Conservation (phyloP, 2,113 vertebrate species). For the Tetraodon nigroviridis region DNA sequence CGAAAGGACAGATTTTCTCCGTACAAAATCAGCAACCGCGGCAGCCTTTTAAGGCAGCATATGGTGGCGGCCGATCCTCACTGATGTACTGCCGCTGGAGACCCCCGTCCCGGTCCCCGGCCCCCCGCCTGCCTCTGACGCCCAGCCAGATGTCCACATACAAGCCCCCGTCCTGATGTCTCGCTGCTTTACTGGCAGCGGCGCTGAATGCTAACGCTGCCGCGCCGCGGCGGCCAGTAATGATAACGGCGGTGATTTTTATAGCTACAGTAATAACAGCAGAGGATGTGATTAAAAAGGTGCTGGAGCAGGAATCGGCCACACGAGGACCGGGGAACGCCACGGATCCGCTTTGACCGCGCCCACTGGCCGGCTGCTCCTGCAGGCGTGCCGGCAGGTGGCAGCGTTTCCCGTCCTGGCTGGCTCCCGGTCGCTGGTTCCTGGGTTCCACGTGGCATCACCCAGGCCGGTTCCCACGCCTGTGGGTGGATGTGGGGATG, state of each 20-base stretch:
- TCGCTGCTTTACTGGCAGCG: constrained; percentile 52
- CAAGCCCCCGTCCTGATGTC: constrained; percentile 38
- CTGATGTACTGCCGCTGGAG: constrained; percentile 60
- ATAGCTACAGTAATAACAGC: constrained; percentile 50
- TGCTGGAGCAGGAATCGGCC: constrained; percentile 42
- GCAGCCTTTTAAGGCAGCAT: constrained; percentile 65
- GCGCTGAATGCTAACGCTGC: constrained; percentile 36
- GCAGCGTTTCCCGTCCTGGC: too few species aligned
- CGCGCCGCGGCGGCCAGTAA: constrained; percentile 28
- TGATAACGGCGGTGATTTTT: constrained; percentile 46
- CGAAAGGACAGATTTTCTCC: not conserved
- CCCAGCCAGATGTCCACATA: constrained; percentile 64
- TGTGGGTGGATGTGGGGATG: not conserved
- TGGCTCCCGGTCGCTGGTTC: too few species aligned
- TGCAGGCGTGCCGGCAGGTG: too few species aligned
- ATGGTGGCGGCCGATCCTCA: constrained; percentile 58
- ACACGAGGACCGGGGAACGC: constrained; percentile 33
- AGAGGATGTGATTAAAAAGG: constrained; percentile 57
- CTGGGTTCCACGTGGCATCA: not conserved
- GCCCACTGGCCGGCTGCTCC: constrained; percentile 12
- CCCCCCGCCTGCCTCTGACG: constrained; percentile 48
- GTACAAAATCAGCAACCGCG: constrained; percentile 49
- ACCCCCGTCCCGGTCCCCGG: constrained; percentile 17
- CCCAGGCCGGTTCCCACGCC: not conserved
- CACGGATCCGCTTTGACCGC: constrained; percentile 54